A percentile compares a stretch with the other conserved stretches of the same genome.
phyloP scores from a whole-genome alignment of 2,888 invertebrate genomes.

The Eupithecia vulgata region DNA sequence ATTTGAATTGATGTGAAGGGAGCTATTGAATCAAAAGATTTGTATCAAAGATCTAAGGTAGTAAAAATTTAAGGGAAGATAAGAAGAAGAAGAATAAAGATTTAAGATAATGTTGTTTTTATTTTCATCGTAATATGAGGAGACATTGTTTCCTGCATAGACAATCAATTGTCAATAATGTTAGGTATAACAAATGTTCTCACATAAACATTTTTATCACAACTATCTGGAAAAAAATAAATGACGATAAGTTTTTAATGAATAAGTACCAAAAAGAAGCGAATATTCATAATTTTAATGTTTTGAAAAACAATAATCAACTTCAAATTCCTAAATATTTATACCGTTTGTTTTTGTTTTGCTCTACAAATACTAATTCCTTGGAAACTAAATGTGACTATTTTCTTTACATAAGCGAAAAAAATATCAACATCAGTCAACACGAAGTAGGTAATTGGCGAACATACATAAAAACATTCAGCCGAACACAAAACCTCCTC shows the following conservation, averaged over 20 bases:
- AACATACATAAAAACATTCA: neutral
- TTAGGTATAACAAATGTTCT: too few species aligned
- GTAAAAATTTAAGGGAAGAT: too few species aligned
- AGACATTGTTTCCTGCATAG: neutral
- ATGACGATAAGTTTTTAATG: neutral
- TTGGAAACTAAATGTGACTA: neutral
- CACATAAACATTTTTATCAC: too few species aligned
- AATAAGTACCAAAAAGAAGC: too few species aligned
- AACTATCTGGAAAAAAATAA: neutral
- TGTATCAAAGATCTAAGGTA: neutral
- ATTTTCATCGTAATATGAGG: neutral
- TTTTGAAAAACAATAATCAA: too few species aligned
- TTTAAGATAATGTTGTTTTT: neutral
- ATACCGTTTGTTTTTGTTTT: too few species aligned
- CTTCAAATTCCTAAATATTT: neutral
- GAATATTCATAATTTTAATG: too few species aligned
- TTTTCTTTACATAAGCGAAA: neutral
- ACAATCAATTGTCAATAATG: neutral
- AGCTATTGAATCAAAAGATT: neutral
- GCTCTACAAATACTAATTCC: neutral
- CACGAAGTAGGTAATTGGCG: neutral
- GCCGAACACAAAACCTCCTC: neutral
- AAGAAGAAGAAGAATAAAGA: too few species aligned
- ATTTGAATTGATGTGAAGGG: neutral
- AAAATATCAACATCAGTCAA: neutral